Percentiles rank a stretch among this genome's conserved stretches.
Conservation (phyloP, 1,140 invertebrate genomes). For the Tetragonula clypearis region DNA sequence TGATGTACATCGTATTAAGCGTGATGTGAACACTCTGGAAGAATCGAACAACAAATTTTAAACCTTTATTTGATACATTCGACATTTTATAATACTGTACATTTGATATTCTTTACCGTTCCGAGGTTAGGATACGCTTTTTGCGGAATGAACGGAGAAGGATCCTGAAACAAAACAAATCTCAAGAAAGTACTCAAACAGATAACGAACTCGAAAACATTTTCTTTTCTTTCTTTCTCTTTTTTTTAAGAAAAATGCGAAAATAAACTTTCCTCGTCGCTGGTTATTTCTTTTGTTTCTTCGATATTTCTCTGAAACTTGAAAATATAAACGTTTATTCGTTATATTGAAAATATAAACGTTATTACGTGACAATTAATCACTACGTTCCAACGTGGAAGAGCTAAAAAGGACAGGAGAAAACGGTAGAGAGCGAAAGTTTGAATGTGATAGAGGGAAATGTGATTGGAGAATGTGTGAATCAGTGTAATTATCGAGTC, state of each 20-base stretch:
- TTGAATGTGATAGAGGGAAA: conserved; percentile 27
- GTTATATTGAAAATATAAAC: neutral
- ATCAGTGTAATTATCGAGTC: conserved; percentile 16
- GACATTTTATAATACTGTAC: neutral
- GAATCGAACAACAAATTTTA: neutral
- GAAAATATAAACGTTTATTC: neutral
- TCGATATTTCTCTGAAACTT: neutral
- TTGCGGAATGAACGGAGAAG: neutral
- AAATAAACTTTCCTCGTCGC: too few species aligned
- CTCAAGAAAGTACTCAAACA: neutral
- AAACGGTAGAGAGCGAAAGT: too few species aligned
- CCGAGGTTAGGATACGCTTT: neutral
- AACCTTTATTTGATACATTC: neutral
- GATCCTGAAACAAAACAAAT: neutral
- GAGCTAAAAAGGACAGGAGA: neutral
- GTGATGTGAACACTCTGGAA: neutral
- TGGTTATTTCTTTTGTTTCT: neutral
- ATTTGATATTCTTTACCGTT: neutral
- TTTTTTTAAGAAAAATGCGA: too few species aligned
- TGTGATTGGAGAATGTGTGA: conserved; percentile 2
- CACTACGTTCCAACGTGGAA: neutral
- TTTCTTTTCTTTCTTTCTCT: too few species aligned
- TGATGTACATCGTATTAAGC: neutral
- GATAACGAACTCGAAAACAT: neutral
- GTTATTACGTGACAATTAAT: neutral